phyloP scores from a whole-genome alignment of 2,888 invertebrate species.

The Anoncus sp. region DNA sequence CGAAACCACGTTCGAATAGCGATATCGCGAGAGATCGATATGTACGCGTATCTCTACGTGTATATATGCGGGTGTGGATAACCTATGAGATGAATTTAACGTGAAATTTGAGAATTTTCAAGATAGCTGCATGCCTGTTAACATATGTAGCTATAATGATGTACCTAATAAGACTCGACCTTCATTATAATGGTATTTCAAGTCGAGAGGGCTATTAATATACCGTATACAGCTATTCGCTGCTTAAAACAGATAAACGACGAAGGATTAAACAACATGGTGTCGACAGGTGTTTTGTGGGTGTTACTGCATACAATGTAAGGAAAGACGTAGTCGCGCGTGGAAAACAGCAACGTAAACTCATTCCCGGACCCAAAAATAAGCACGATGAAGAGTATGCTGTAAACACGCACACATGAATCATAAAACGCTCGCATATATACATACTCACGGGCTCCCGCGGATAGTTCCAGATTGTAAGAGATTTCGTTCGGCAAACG shows the following conservation, averaged over 20 bases:
- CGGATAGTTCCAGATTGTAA: conserved; percentile 73
- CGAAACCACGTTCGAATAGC: conserved; percentile 38
- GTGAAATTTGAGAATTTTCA: conserved; percentile 52
- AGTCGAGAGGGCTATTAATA: conserved; percentile 14
- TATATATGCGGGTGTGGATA: conserved; percentile 56
- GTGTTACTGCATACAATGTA: no score
- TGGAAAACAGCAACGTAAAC: conserved; percentile 28
- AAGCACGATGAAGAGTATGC: conserved; percentile 26
- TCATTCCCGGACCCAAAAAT: conserved; percentile 26
- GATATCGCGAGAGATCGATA: conserved; percentile 60
- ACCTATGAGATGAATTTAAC: conserved; percentile 43
- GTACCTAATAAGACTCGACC: background rate
- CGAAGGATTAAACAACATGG: conserved; percentile 27
- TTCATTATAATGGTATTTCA: conserved; percentile 26
- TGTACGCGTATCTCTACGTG: background rate
- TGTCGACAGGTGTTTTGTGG: conserved; percentile 25
- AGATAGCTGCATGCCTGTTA: background rate
- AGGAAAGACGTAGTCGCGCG: conserved; percentile 11
- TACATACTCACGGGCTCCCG: conserved; percentile 60
- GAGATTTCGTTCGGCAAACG: conserved; percentile 78
- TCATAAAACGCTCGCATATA: conserved; percentile 56
- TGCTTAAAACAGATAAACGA: conserved; percentile 4
- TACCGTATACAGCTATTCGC: background rate
- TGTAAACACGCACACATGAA: conserved; percentile 48
- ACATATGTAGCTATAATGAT: background rate